Evolutionary conservation across 2,797 vertebrate species (phyloP), one percentile per base, ranked within the genome.

Genomic region (Avahi laniger): DNA sequence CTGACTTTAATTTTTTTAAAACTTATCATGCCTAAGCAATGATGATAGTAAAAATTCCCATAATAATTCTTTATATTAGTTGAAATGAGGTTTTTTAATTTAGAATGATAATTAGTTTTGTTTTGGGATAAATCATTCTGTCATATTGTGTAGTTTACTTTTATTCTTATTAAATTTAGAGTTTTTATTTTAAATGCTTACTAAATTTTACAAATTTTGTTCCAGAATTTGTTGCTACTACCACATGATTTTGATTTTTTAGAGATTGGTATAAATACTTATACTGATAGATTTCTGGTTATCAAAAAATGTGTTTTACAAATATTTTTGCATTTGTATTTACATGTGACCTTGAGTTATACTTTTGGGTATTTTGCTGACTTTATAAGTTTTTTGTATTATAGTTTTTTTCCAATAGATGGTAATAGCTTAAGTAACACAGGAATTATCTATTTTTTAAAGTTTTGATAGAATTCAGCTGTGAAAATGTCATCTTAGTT

Each of bases 281-380:
- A 70, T 35, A 54, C 43, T 87, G 6, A 84, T n/a, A 69, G 18
- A 7, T 81, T 81, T 43, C 28, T 54, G 22, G 24, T 76, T 91
- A 67, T 65, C 61, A 85, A 87, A 85, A 85, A 67, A 14, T 72
- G n/a, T 83, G 38, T 52, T 93, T 94, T 43, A 76, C 11, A 84
- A 88, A 82, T 52, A 69, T 46, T 76, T 96, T 93, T 83, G 3
- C 28, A 82, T 82, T 59, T 81, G 9, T 61, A 61, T 41, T 95
- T 91, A 35, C 13, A 67, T 35, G 18, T 91, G 50, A 92, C 10
- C 13, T 85, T 79, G 69, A 28, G 12, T 17, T 91, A 82, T 3
- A 91, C 14, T 57, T 89, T 81, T 92, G 26, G 17, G 22, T 54
- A 57, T 85, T 33, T 86, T 57, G 10, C 30, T 72, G 30, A 87